Conservation (phyloP, 2,888 invertebrate genomes). For the Masnerella sp. region DNA sequence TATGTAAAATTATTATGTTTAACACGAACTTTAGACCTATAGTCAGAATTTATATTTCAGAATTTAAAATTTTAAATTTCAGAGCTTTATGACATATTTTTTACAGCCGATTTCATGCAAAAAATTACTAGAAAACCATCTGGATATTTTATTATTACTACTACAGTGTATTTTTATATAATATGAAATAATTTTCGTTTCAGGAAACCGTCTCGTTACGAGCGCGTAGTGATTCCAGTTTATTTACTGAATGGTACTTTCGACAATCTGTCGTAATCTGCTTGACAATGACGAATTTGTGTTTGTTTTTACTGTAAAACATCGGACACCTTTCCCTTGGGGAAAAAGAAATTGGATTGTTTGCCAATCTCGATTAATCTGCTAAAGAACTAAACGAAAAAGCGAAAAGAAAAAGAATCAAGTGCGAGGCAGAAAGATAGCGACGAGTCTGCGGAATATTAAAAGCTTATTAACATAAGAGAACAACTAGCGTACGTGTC, state of each 20-base stretch:
- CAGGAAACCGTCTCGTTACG: not conserved
- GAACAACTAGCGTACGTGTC: constrained; percentile 72
- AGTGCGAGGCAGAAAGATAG: constrained; percentile 45
- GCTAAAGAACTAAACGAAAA: constrained; percentile 33
- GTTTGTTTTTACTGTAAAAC: constrained; percentile 6
- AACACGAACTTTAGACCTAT: no score
- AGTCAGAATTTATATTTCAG: no score
- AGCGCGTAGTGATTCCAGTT: constrained; percentile 17
- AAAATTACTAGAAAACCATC: no score
- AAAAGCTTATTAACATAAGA: constrained; percentile 75
- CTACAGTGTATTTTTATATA: no score
- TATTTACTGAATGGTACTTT: not conserved
- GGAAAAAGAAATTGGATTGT: constrained; percentile 24
- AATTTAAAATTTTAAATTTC: no score
- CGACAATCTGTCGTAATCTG: constrained; percentile 9
- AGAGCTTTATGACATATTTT: no score
- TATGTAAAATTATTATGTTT: no score
- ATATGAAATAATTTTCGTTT: not conserved
- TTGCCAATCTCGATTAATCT: constrained; percentile 42
- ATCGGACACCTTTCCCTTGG: not conserved
- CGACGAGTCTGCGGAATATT: constrained; percentile 69
- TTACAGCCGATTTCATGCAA: not conserved
- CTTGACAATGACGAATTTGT: constrained; percentile 2
- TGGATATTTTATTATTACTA: no score
- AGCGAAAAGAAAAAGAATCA: constrained; percentile 41